phyloP scores from a whole-genome alignment of 2,797 vertebrate species.

The Arctocebus calabarensis region DNA sequence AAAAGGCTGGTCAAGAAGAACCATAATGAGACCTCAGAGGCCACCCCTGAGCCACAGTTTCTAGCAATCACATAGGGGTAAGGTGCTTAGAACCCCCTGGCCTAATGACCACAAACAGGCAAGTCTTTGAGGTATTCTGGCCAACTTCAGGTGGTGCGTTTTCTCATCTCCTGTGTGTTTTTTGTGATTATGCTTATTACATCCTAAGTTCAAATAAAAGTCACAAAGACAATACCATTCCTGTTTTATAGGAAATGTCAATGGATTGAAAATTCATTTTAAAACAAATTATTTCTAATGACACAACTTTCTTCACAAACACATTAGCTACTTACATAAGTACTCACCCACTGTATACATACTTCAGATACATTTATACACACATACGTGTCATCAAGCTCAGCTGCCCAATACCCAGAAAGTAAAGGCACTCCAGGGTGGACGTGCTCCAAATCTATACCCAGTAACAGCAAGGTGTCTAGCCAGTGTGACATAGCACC shows the following conservation, averaged over 20 bases:
- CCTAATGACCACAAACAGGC: not conserved
- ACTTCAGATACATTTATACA: not conserved
- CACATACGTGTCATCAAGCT: fast-evolving
- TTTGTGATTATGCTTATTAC: not conserved
- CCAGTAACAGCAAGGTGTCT: not conserved
- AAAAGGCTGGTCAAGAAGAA: not conserved
- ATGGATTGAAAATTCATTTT: not conserved
- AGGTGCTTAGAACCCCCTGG: not conserved
- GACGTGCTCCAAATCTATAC: not conserved
- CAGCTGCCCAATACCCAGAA: not conserved
- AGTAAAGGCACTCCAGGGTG: fast-evolving
- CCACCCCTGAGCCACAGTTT: not conserved
- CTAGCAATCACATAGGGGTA: too few species aligned
- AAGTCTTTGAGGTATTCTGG: not conserved
- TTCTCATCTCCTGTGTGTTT: not conserved
- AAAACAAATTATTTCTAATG: not conserved
- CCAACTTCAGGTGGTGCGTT: not conserved
- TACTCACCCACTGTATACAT: not conserved
- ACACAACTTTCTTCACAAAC: not conserved
- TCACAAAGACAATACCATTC: not conserved
- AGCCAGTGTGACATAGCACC: not conserved
- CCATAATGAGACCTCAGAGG: not conserved
- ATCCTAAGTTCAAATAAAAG: not conserved
- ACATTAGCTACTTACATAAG: not conserved
- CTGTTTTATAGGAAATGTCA: not conserved